Percentiles rank a stretch among this genome's conserved stretches.
These are phyloP conservation scores for Aix galericulata DNA, from an alignment of 2,113 vertebrate species.

Conservation along the genomic window DNA sequence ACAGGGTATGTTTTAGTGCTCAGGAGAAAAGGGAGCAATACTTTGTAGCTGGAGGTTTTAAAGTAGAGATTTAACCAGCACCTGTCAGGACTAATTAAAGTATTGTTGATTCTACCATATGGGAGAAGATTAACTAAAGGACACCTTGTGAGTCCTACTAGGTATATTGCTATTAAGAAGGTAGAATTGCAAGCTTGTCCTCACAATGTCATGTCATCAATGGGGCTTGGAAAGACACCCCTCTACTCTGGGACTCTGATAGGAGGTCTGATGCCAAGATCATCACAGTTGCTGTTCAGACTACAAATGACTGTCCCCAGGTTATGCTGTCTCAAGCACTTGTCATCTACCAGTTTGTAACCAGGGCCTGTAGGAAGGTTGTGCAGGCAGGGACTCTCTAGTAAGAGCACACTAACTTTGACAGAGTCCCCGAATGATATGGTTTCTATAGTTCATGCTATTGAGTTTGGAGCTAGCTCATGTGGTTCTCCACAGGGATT, in stretches of 20 bases:
- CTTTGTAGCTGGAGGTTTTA: background rate
- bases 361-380: background rate
- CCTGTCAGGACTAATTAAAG: background rate
- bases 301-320: background rate
- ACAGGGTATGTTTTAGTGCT: background rate
- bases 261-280: background rate
- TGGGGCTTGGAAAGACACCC: background rate
- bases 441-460: background rate
- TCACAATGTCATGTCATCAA: background rate
- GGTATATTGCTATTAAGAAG: background rate
- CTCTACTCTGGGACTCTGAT: background rate
- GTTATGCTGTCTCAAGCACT: background rate
- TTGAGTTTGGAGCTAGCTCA: background rate
- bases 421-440: background rate
- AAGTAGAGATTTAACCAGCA: background rate
- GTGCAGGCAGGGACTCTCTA: background rate
- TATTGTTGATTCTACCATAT: background rate
- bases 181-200: background rate
- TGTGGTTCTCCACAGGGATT: background rate
- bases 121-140: background rate
- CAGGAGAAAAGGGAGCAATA: background rate
- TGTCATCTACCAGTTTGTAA: background rate
- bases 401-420: background rate
- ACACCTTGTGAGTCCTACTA: background rate
- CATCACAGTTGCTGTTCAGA: background rate